A percentile compares a stretch with the other conserved stretches of the same genome.
Evolutionary conservation across 2,797 vertebrate species (phyloP).

Genomic region (Erethizon dorsatum): DNA sequence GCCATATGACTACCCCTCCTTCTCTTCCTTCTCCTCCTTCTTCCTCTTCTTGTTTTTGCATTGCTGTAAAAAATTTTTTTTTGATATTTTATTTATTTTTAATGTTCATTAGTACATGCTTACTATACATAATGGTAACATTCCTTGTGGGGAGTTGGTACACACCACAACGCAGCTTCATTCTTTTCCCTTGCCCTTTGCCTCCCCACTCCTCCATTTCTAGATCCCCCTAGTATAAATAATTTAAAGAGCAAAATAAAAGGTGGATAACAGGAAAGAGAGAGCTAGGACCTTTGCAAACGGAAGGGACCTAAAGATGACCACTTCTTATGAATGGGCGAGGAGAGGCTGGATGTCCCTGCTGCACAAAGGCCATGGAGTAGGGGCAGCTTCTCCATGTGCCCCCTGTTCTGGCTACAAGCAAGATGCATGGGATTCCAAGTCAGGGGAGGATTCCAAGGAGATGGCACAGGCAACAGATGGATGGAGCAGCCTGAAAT

Average conservation of each 20-base stretch:
- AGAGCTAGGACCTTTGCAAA: neutral
- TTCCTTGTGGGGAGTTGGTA: neutral
- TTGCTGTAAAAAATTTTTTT: neutral
- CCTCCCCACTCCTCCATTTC: neutral
- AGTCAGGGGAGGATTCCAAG: neutral
- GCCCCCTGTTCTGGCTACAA: neutral
- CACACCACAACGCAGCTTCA: neutral
- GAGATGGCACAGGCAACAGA: neutral
- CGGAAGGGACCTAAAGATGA: neutral
- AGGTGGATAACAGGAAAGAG: neutral
- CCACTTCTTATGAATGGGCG: neutral
- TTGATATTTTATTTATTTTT: neutral
- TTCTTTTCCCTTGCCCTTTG: neutral
- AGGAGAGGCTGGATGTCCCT: neutral
- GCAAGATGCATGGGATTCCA: neutral
- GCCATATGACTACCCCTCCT: neutral
- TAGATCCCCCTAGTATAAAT: neutral
- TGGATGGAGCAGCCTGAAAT: neutral
- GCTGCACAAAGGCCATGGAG: neutral
- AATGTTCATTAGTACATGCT: neutral
- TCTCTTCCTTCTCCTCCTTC: neutral
- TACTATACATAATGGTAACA: fast-evolving
- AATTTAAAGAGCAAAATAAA: neutral
- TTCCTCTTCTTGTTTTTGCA: neutral
- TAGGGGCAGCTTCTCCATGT: neutral